Percentiles rank a stretch among this genome's conserved stretches.
These are phyloP conservation scores for Julus scanicus DNA, from an alignment of 2,888 invertebrate species.

Conservation along the genomic window DNA sequence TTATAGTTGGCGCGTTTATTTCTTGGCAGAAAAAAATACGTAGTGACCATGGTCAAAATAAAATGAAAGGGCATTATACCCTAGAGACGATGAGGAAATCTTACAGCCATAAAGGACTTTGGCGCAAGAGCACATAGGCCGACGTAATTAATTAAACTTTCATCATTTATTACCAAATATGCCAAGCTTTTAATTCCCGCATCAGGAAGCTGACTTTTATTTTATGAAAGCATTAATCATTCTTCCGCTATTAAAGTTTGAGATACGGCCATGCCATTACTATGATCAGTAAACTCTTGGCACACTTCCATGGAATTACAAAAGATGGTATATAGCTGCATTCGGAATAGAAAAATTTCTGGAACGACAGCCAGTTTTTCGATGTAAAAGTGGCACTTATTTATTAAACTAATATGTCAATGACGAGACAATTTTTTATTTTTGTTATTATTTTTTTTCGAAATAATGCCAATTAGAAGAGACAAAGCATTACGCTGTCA, in stretches of 20 bases:
- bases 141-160: slow-evolving; percentile 2
- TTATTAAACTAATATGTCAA: slow-evolving; percentile 19
- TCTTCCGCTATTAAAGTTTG: slow-evolving; percentile 19
- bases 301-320: background rate
- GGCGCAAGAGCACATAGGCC: background rate
- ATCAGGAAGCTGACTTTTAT: slow-evolving; percentile 11
- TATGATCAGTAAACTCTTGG: background rate
- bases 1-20: slow-evolving; percentile 1
- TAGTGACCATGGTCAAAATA: slow-evolving; percentile 11
- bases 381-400: background rate
- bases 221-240: slow-evolving; percentile 19
- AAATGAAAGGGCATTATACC: slow-evolving; percentile 19
- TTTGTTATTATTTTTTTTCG: background rate
- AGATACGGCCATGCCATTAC: slow-evolving; percentile 9
- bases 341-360: background rate
- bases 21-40: background rate
- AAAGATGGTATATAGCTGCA: background rate
- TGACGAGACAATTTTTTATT: background rate
- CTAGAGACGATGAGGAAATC: background rate
- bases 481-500: background rate
- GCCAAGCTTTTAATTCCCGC: slow-evolving; percentile 9
- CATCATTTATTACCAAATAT: slow-evolving; percentile 19
- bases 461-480: background rate
- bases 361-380: background rate
- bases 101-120: background rate